A percentile compares a stretch with the other conserved stretches of the same genome.
Conservation (phyloP, 2,888 invertebrate genomes). For the Drosophila acutilabella region DNA sequence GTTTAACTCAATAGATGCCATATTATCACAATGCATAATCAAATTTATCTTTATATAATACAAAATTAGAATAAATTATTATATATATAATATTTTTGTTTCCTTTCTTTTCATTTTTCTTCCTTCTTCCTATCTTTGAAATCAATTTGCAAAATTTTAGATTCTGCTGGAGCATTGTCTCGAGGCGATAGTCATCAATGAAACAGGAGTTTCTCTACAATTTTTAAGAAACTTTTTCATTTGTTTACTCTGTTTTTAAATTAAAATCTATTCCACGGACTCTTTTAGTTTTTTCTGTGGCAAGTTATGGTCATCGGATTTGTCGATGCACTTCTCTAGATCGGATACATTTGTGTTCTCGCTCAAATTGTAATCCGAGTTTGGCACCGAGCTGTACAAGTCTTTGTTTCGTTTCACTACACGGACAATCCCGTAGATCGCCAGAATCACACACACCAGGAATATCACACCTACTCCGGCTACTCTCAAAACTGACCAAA, state of each 20-base stretch:
- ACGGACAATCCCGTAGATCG: neutral
- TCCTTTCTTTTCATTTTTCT: neutral
- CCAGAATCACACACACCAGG: neutral
- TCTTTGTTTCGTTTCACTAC: conserved; percentile 40
- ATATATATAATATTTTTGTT: conserved; percentile 23
- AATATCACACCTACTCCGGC: no score
- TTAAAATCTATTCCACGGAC: conserved; percentile 28
- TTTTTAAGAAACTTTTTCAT: neutral
- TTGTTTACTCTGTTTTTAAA: neutral
- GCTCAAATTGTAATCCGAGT: conserved; percentile 77
- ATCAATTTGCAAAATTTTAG: conserved; percentile 39
- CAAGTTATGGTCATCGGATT: neutral
- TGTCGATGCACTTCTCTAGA: conserved; percentile 19
- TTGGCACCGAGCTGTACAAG: conserved; percentile 76
- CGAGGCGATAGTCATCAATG: conserved; percentile 37
- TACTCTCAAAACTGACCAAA: no score
- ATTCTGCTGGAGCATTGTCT: conserved; percentile 52
- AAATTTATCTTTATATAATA: conserved; percentile 27
- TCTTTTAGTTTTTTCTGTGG: conserved; percentile 29
- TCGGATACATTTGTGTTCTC: conserved; percentile 45
- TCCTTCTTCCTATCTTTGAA: conserved; percentile 12
- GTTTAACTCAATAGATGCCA: conserved; percentile 31
- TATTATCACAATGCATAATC: conserved; percentile 56
- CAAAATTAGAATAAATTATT: conserved; percentile 50
- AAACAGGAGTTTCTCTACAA: neutral